Percentiles rank a stretch among this genome's conserved stretches.
These are phyloP conservation scores for Slavum lentiscoides DNA, from an alignment of 2,888 invertebrate species.

Conservation along the genomic window DNA sequence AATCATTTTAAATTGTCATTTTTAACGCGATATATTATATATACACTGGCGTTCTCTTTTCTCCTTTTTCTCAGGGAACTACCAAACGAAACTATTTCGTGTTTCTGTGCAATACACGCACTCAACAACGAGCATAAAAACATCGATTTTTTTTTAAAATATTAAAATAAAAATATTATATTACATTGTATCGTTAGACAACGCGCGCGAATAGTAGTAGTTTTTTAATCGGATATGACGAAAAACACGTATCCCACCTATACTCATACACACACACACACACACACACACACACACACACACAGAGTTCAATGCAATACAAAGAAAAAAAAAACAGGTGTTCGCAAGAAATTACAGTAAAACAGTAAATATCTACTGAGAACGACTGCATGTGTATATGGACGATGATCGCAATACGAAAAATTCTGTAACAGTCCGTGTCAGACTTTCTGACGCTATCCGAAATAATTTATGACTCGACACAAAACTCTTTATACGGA, in stretches of 20 bases:
- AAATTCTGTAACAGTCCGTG: not conserved
- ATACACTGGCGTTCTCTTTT: not conserved
- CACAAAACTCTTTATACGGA: not conserved
- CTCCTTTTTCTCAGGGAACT: not conserved
- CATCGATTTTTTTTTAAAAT: not conserved
- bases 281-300: too few relatives aligned
- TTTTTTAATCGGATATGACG: not conserved
- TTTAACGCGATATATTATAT: not conserved
- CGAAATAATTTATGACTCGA: not conserved
- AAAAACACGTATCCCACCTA: constrained; percentile 1
- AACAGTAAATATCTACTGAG: not conserved
- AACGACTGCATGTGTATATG: not conserved
- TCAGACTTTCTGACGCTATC: not conserved
- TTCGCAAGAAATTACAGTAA: constrained; percentile 7
- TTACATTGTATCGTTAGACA: not conserved
- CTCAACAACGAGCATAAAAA: not conserved
- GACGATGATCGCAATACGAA: not conserved
- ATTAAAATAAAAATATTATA: not conserved
- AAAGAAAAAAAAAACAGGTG: not conserved
- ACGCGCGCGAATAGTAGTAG: not conserved
- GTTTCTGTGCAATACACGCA: not conserved
- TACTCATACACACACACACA: too few relatives aligned
- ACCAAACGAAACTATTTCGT: not conserved
- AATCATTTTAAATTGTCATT: too few relatives aligned
- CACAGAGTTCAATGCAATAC: not conserved